Base-by-base conservation (phyloP, 2,113 vertebrate genomes). In the Falcunculus frontatus region DNA sequence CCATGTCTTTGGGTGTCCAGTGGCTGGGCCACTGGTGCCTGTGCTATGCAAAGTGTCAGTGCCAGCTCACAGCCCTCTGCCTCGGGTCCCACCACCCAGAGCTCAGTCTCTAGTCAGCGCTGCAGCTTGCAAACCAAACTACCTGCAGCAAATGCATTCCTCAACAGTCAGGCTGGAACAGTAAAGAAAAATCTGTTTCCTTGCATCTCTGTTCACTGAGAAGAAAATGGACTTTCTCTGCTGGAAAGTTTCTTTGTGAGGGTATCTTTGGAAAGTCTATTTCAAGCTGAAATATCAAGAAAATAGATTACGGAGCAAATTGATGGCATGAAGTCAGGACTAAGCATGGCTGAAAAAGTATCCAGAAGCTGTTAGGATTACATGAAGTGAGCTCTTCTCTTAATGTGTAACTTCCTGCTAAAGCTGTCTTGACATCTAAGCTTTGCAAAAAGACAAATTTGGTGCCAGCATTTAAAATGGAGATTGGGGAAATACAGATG, bases 1-100 rank as follows among this genome's bases (percentile, higher is more conserved):
- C 44, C 1, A 1, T 22, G 37, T 5, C 32, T 41, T 29, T 29
- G 32, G 20, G 11, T 42, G 20, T 35, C 16, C 1, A 0, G 8
- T 41, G n/a, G 46, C 50, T n/a, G 79, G 30, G 21, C 11, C 44
- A 7, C 35, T 16, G 35, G 13, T 30, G 21, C 42, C 25, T 7
- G 30, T 75, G 70, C 13, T 30, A 3, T 57, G 42, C 26, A 30
- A 35, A 67, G 16, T 27, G 13, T 59, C 37, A 32, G 37, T 8
- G 10, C 11, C 27, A 19, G 11, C 10, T 37, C 53, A 32, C 11
- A 14, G 39, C 63, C 27, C 47, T 27, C 44, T 78, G 46, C 33
- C 29, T 33, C 8, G 33, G 22, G 5, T 77, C 18, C 21, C 55
- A 52, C 9, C 39, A 39, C 37, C 7, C 46, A 33, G 18, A 60